Conservation (phyloP, 2,888 invertebrate species). For the Parnassius glacialis region DNA sequence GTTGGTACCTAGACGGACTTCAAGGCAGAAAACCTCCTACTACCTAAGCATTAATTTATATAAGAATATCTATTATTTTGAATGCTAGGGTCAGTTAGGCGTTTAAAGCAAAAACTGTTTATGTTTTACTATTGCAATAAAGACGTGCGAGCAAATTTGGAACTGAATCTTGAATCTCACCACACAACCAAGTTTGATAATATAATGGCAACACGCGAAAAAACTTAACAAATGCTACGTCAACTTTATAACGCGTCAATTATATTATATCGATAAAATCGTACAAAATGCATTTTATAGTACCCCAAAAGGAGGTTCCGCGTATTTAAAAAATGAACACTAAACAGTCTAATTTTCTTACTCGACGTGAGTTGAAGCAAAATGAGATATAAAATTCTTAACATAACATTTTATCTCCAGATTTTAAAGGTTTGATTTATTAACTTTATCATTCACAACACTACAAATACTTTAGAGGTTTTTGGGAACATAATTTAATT, state of each 20-base stretch:
- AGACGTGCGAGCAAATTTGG: too few species aligned
- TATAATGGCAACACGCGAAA: slow-evolving; percentile 32
- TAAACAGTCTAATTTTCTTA: slow-evolving; percentile 26
- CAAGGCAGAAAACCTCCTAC: too few species aligned
- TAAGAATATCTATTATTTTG: too few species aligned
- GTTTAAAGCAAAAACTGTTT: too few species aligned
- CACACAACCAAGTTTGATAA: slow-evolving; percentile 24
- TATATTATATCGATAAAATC: slow-evolving; percentile 31
- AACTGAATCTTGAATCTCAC: slow-evolving; percentile 11
- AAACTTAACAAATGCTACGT: slow-evolving; percentile 35
- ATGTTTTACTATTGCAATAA: too few species aligned
- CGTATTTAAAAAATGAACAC: slow-evolving; percentile 51
- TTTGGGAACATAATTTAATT: not conserved
- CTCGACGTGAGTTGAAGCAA: not conserved
- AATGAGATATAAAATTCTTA: not conserved
- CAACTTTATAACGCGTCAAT: slow-evolving; percentile 26
- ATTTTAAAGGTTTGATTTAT: not conserved
- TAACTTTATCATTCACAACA: slow-evolving; percentile 4
- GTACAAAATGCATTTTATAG: slow-evolving; percentile 33
- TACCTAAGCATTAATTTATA: too few species aligned
- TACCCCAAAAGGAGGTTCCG: slow-evolving; percentile 26
- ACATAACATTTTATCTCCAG: not conserved
- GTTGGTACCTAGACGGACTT: too few species aligned
- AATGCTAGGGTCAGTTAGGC: too few species aligned
- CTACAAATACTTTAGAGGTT: slow-evolving; percentile 4